Conservation (phyloP, 30 jellyfish, hydroid and myxozoan species). For the Morbakka virulenta region DNA sequence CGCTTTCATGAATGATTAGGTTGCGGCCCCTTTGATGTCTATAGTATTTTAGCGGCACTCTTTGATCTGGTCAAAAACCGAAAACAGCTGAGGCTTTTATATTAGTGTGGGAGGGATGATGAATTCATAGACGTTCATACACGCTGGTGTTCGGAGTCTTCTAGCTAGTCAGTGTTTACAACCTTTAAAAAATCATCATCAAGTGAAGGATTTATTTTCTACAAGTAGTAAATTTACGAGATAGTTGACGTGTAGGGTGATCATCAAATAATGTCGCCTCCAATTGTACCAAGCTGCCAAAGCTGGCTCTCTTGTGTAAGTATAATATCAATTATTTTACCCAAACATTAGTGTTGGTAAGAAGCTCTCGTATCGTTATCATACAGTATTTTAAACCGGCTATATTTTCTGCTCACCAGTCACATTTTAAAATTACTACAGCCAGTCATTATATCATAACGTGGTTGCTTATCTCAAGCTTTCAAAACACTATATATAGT, state of each 20-base stretch:
- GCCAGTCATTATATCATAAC: no score
- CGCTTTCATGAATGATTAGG: conserved; percentile 97
- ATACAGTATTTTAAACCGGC: no score
- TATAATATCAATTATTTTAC: not conserved
- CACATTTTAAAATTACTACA: no score
- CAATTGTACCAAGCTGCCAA: conserved; percentile 59
- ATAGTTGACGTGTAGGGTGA: not conserved
- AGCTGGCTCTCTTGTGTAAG: conserved; percentile 76
- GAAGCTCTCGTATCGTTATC: no score
- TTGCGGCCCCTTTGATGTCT: conserved; percentile 99
- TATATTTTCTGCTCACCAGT: no score
- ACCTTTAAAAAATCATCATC: not conserved
- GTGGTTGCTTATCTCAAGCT: no score
- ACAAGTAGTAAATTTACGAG: not conserved
- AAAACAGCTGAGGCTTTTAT: conserved; percentile 95
- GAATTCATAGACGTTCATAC: conserved; percentile 38
- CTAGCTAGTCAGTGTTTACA: conserved; percentile 39
- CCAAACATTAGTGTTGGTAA: no score
- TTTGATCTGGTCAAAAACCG: conserved; percentile 87
- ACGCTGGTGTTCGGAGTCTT: conserved; percentile 17
- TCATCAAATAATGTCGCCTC: conserved; percentile 47
- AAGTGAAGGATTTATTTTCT: not conserved
- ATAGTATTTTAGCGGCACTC: conserved; percentile 93
- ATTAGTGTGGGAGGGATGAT: conserved; percentile 77
- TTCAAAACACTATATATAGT: no score